Conservation (phyloP, 2,888 invertebrate species). For the Cynaeus angustus region DNA sequence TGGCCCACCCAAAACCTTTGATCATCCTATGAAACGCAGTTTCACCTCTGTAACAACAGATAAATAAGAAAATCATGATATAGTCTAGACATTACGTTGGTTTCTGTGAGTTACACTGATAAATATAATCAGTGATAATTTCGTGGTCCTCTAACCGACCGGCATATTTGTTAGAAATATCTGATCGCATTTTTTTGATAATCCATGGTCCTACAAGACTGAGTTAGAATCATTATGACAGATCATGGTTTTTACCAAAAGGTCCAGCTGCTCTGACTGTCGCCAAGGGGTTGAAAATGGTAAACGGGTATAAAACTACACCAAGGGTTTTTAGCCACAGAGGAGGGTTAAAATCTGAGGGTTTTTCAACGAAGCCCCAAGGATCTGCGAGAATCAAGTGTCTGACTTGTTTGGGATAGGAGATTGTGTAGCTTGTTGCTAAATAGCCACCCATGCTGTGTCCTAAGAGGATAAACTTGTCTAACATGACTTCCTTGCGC, state of each 20-base stretch:
- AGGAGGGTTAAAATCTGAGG: slow-evolving; percentile 77
- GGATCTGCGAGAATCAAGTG: slow-evolving; percentile 96
- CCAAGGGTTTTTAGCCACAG: slow-evolving; percentile 87
- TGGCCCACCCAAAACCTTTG: slow-evolving; percentile 94
- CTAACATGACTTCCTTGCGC: slow-evolving; percentile 89
- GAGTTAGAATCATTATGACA: slow-evolving; percentile 35
- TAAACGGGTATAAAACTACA: slow-evolving; percentile 80
- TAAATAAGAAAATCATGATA: background rate
- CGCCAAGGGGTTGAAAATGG: slow-evolving; percentile 89
- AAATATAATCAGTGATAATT: slow-evolving; percentile 92
- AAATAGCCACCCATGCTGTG: slow-evolving; percentile 96
- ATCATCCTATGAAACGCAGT: slow-evolving; percentile 93
- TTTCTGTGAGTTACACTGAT: slow-evolving; percentile 95
- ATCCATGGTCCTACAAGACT: slow-evolving; percentile 83
- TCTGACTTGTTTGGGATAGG: slow-evolving; percentile 88
- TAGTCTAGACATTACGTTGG: slow-evolving; percentile 79
- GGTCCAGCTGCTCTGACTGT: slow-evolving; percentile 92
- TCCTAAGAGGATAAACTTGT: slow-evolving; percentile 89
- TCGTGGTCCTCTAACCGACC: slow-evolving; percentile 78
- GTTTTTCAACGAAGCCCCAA: slow-evolving; percentile 82
- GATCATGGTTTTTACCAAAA: slow-evolving; percentile 73
- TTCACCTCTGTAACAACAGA: slow-evolving; percentile 82
- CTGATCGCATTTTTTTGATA: slow-evolving; percentile 89
- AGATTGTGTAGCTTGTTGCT: slow-evolving; percentile 89
- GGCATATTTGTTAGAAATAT: slow-evolving; percentile 89